Base-by-base conservation (phyloP, 2,113 vertebrate species). In the Etheostoma spectabile region DNA sequence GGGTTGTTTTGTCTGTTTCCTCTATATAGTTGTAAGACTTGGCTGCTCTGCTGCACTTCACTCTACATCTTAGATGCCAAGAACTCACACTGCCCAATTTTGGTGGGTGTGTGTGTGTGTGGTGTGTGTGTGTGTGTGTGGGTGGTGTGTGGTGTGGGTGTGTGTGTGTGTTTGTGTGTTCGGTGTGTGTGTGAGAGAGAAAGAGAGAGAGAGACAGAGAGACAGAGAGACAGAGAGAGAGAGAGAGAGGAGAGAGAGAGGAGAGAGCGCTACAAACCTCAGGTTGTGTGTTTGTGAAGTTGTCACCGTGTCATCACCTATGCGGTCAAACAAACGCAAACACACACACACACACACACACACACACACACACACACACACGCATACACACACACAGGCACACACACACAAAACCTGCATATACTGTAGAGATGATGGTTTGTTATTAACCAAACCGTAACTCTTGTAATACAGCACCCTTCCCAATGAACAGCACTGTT, bases 391-490 rank as follows among this genome's bases (percentile, higher is more conserved):
- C 24, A 57, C 33, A 16, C 67, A 56, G 35, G 19, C 73, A 49
- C 59, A 60, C 46, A 55, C 53, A 42, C 55, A 53, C 19, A 33
- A 19, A 52, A 15, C 5, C 48, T 56, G 14, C 59, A 13, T 24
- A n/a, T 15, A 27, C 24, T 70, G 59, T 49, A 30, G 33, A 74
- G 66, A 69, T 83, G 72, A 77, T 18, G 73, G 64, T 81, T 86
- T 84, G 80, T 82, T 84, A 76, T 86, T 53, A 76, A 72, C 55
- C n/a, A 12, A 13, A 81, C 84, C 74, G 5, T 89, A 81, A 79
- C 24, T 62, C 48, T 67, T 70, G 3, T 70, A 75, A 66, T 66
- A 83, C 1, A 35, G 81, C 21, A 45, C 13, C 60, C 42, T 51
- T 1, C 3, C 3, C 3, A 3, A 15, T 27, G 13, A 61, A 6